Evolutionary conservation across 1,140 invertebrate genomes (phyloP), one percentile per base, ranked within the genome.

Genomic region (Hetaerina americana): DNA sequence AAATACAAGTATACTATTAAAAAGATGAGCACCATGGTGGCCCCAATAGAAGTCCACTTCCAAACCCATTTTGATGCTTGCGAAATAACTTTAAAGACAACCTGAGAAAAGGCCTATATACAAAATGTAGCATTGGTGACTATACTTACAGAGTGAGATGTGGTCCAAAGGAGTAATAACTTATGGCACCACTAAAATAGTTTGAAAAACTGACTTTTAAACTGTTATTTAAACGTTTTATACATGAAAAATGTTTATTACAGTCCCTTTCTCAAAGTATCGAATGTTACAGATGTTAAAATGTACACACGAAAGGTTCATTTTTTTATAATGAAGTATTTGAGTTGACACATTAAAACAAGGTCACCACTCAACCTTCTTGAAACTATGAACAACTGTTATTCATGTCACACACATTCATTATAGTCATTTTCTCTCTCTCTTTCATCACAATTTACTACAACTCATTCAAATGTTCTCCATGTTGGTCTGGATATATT

Each of bases 221-320:
- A 57, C 40, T 57, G 40, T 57, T 57, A 57, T 57, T 57, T 57
- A 57, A 57, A 57, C 40, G 40, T 57, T 57, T 57, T 57, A 57
- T 57, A 57, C 40, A 57, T 57, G 40, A 57, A 57, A n/a, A 57
- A 57, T 57, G 40, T 57, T 57, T 57, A 57, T 57, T 57, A 57
- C 40, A 57, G 40, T 57, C 40, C 40, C 40, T 57, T 57, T 57
- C 40, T 57, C 40, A 57, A 57, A 57, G 40, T 57, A 57, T n/a
- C 40, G 40, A 57, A 57, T 57, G 40, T 57, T 57, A 57, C 40
- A 57, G 40, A 10, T 57, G 40, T 57, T 57, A 57, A 57, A 57
- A n/a, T 57, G 40, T 57, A 57, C 40, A 57, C 40, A 57, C 40
- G 40, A 57, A 57, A 57, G 40, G 40, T n/a, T 57, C 40, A 57